Conservation (phyloP, 1,140 invertebrate genomes). For the Orius insidiosus region DNA sequence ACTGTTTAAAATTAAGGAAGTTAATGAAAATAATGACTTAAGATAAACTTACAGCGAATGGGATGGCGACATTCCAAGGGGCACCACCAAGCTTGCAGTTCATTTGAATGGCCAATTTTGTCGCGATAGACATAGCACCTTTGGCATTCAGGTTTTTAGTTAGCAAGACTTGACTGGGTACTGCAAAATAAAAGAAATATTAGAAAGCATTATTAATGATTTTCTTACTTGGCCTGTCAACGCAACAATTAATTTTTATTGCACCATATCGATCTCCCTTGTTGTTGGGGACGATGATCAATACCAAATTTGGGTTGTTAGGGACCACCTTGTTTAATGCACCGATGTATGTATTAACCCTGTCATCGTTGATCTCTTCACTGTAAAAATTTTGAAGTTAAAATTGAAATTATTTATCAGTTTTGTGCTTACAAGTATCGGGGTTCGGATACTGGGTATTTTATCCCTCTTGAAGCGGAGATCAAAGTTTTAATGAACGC, state of each 20-base stretch:
- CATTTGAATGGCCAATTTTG: constrained; percentile 65
- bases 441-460: too few relatives aligned
- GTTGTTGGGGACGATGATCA: constrained; percentile 48
- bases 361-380: too few relatives aligned
- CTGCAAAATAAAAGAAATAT: constrained; percentile 20
- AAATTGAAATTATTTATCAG: too few relatives aligned
- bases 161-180: constrained; percentile 59
- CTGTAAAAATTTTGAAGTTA: too few relatives aligned
- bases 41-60: constrained; percentile 29
- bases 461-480: too few relatives aligned
- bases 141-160: constrained; percentile 36
- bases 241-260: constrained; percentile 69
- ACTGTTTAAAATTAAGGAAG: too few relatives aligned
- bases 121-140: constrained; percentile 57
- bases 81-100: constrained; percentile 79
- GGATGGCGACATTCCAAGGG: constrained; percentile 59
- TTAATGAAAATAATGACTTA: too few relatives aligned
- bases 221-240: constrained; percentile 39
- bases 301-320: constrained; percentile 43
- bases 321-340: too few relatives aligned
- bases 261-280: constrained; percentile 55
- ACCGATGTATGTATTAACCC: too few relatives aligned
- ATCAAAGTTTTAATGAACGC: constrained; percentile 18
- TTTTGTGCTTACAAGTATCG: too few relatives aligned
- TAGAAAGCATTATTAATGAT: too few relatives aligned